phyloP scores from a whole-genome alignment of 2,888 invertebrate genomes.

The Bellardia bayeri region DNA sequence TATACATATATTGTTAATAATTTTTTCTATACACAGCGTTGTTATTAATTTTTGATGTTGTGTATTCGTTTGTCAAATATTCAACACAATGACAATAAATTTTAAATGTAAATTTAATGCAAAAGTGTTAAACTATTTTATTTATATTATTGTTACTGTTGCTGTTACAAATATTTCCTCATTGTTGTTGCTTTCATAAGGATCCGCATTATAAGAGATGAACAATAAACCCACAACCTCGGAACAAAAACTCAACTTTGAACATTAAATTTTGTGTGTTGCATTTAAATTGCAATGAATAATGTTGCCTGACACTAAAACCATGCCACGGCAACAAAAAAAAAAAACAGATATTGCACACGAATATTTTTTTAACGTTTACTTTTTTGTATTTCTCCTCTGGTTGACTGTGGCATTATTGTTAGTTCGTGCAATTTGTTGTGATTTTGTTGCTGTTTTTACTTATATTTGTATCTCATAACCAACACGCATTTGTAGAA shows the following conservation, averaged over 20 bases:
- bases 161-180: constrained; percentile 53
- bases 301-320: constrained; percentile 61
- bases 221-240: constrained; percentile 51
- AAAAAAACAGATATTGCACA: neutral
- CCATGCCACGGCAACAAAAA: constrained; percentile 34
- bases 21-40: neutral
- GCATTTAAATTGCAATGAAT: constrained; percentile 56
- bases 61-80: constrained; percentile 27
- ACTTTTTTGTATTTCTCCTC: neutral
- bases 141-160: constrained; percentile 15
- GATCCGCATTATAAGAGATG: constrained; percentile 3
- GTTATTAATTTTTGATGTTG: neutral
- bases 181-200: constrained; percentile 50
- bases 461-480: constrained; percentile 37
- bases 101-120: constrained; percentile 59
- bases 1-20: neutral
- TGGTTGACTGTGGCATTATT: constrained; percentile 27
- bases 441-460: constrained; percentile 30
- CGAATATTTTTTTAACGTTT: neutral
- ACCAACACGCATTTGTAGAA: constrained; percentile 59
- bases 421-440: constrained; percentile 62
- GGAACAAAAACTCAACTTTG: constrained; percentile 9
- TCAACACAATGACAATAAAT: constrained; percentile 56
- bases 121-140: constrained; percentile 51
- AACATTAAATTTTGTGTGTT: constrained; percentile 48